These are phyloP conservation scores for Stegophylla sp. DNA, from an alignment of 2,888 invertebrate genomes.

Conservation along the genomic window DNA sequence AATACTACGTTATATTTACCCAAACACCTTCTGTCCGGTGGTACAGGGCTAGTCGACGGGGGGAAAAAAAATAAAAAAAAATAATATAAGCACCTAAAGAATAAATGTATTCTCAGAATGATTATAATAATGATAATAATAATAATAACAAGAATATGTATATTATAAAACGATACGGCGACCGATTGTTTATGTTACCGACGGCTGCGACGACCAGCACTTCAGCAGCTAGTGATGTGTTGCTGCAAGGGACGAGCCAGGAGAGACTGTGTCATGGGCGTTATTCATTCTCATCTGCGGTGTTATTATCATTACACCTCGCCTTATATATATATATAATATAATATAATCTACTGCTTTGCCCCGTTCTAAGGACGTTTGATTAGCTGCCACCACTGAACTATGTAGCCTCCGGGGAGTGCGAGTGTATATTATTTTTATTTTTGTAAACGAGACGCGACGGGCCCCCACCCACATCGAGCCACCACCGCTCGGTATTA, in stretches of 20 bases:
- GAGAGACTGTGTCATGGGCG: constrained; percentile 8
- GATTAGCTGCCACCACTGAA: background rate
- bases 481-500: background rate
- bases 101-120: background rate
- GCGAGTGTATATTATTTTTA: background rate
- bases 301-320: background rate
- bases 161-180: background rate
- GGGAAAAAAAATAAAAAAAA: background rate
- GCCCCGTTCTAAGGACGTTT: background rate
- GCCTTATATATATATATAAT: no score
- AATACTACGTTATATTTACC: constrained; percentile 23
- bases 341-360: background rate
- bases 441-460: constrained; percentile 6
- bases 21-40: constrained; percentile 32
- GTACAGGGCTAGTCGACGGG: background rate
- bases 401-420: background rate
- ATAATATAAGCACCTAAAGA: no score
- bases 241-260: background rate
- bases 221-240: no score
- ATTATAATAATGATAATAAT: background rate
- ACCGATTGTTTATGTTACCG: constrained; percentile 25
- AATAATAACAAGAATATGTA: background rate
- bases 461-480: background rate
- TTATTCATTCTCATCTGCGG: background rate
- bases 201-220: background rate